phyloP scores from a whole-genome alignment of 2,888 invertebrate species.

The Himalopsyche japonica region DNA sequence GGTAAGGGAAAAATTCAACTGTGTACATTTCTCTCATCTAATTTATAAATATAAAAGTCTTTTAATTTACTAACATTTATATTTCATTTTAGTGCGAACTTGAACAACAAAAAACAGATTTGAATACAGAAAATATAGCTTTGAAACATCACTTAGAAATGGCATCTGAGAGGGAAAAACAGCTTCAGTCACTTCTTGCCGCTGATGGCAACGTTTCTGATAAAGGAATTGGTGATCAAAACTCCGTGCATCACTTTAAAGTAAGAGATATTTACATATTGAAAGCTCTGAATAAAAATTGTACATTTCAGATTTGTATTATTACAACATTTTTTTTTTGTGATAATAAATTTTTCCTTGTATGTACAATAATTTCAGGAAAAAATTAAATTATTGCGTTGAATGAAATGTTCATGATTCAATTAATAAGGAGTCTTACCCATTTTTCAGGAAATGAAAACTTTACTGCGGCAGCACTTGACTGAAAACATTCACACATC shows the following conservation, averaged over 20 bases:
- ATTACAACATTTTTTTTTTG: too few relatives aligned
- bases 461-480: conserved; percentile 53
- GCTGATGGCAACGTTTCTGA: conserved; percentile 43
- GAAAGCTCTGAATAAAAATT: too few relatives aligned
- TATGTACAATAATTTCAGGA: too few relatives aligned
- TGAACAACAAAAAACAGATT: conserved; percentile 52
- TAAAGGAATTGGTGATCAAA: conserved; percentile 24
- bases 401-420: not conserved
- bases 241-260: conserved; percentile 47
- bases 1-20: conserved; percentile 42
- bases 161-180: conserved; percentile 48
- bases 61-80: not conserved
- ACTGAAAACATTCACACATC: conserved; percentile 60
- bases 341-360: too few relatives aligned
- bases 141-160: conserved; percentile 49
- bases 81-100: conserved; percentile 51
- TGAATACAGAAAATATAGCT: conserved; percentile 52
- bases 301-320: too few relatives aligned
- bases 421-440: conserved; percentile 10
- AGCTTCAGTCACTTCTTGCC: conserved; percentile 45
- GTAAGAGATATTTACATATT: conserved; percentile 42
- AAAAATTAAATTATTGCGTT: not conserved
- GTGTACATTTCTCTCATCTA: not conserved
- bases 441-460: conserved; percentile 53
- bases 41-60: not conserved